phyloP scores from a whole-genome alignment of 2,113 vertebrate species.

The Salvelinus alpinus region DNA sequence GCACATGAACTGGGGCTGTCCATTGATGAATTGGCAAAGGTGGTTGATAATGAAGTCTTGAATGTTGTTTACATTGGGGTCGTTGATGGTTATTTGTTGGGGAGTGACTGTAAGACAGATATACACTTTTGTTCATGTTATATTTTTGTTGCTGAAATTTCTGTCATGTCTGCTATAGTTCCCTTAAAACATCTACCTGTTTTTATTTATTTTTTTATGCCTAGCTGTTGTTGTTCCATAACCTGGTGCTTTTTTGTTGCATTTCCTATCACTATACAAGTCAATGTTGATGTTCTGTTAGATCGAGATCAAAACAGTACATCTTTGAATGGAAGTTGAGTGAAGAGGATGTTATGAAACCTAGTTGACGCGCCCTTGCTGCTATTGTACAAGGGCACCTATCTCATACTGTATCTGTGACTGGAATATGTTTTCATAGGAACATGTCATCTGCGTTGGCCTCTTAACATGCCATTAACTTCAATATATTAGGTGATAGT shows the following conservation, averaged over 20 bases:
- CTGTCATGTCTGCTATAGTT: not conserved
- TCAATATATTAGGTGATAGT: not conserved
- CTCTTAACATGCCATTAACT: not conserved
- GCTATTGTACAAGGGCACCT: constrained; percentile 8
- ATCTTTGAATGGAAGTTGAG: not conserved
- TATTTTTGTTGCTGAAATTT: constrained; percentile 11
- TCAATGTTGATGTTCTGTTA: not conserved
- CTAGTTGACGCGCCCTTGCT: constrained; percentile 3
- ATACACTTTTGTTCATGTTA: not conserved
- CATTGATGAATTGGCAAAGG: constrained; percentile 18
- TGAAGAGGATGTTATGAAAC: not conserved
- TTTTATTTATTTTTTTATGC: not conserved
- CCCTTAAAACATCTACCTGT: not conserved
- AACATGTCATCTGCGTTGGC: not conserved
- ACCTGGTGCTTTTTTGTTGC: constrained; percentile 20
- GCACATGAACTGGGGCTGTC: constrained; percentile 13
- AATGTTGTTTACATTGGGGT: constrained; percentile 39
- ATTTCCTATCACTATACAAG: constrained; percentile 7
- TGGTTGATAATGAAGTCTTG: constrained; percentile 8
- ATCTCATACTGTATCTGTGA: not conserved
- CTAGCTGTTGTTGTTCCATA: not conserved
- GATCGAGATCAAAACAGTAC: not conserved
- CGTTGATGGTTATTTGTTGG: constrained; percentile 8
- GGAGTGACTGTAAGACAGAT: not conserved
- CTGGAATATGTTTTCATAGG: not conserved